Evolutionary conservation across 2,888 invertebrate genomes (phyloP).

Genomic region (Troides helena): DNA sequence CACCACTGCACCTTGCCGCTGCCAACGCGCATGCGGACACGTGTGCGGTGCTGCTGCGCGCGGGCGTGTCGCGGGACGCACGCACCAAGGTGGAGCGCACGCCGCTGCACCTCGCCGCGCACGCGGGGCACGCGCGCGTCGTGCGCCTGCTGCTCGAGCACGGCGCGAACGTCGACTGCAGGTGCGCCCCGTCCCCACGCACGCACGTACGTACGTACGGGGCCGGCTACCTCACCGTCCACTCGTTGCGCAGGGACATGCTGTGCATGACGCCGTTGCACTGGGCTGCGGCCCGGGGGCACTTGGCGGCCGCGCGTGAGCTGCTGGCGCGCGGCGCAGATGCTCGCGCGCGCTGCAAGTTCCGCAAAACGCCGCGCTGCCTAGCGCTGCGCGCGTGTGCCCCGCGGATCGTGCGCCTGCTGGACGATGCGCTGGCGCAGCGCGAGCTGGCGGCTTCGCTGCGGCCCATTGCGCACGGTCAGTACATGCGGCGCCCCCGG

Average conservation of each 20-base stretch:
- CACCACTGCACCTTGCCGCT: conserved; percentile 91
- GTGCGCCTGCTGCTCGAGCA: conserved; percentile 83
- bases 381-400: conserved; percentile 41
- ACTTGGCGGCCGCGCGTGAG: conserved; percentile 80
- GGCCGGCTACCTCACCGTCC: too few species aligned
- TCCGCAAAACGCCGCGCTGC: conserved; percentile 55
- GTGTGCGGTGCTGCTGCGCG: conserved; percentile 89
- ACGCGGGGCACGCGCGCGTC: conserved; percentile 89
- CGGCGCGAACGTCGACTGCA: conserved; percentile 53
- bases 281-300: conserved; percentile 94
- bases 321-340: conserved; percentile 89
- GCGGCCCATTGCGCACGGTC: conserved; percentile 37
- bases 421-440: conserved; percentile 44
- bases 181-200: conserved; percentile 20
- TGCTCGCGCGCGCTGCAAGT: conserved; percentile 71
- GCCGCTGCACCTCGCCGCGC: conserved; percentile 93
- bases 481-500: background rate
- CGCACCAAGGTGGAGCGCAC: conserved; percentile 96
- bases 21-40: conserved; percentile 89
- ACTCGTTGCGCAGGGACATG: conserved; percentile 52
- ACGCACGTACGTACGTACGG: background rate
- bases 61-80: conserved; percentile 93
- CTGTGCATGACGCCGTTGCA: conserved; percentile 90
- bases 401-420: conserved; percentile 37
- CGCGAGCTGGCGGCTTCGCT: conserved; percentile 43